Evolutionary conservation across 2,888 invertebrate genomes (phyloP), one percentile per base, ranked within the genome.

Genomic region (Seira musarum): DNA sequence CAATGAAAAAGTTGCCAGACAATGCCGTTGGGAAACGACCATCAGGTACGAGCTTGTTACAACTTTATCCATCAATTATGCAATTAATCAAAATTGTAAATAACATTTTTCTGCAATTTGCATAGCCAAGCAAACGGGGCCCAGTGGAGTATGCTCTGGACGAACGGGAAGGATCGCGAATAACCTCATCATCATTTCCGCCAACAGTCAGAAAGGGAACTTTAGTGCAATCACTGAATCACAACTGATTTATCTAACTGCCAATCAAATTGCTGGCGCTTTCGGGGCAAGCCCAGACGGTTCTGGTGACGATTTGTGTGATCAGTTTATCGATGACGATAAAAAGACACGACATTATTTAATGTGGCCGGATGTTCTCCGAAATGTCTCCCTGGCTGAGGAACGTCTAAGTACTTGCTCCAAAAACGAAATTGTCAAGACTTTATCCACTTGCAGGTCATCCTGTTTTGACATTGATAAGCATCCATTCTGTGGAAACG

Each of bases 401-500:
- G 84, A 85, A 61, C 63, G 57, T 2, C 80, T 84, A 21, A 85
- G 85, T 24, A 8, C 70, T 0, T 86, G 86, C 40, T 83, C 85
- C 5, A 84, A 75, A 35, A 71, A 68, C 17, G 65, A 46, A 1
- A 80, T 86, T 40, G 25, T 77, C 0, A 69, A 78, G 24, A 69
- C 80, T 13, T 53, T 86, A 40, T 49, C 68, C 13, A 78, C 80
- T 35, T 86, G 86, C 25, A 83, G 81, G 65, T 83, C 86, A 1
- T 72, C 85, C 8, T 86, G 86, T 61, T 86, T 86, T 69, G 83
- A 85, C 15, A 49, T 82, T 1, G 80, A 85, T 68, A 65, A 61
- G 15, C 84, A 85, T 74, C 86, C 86, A 2, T 86, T 86, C 46
- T 86, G 85, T 66, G 86, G 86, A 79, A 86, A 86, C 71, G 86